phyloP scores from a whole-genome alignment of 53 echinoderm and acorn worm genomes.

The Actinopyga echinites region DNA sequence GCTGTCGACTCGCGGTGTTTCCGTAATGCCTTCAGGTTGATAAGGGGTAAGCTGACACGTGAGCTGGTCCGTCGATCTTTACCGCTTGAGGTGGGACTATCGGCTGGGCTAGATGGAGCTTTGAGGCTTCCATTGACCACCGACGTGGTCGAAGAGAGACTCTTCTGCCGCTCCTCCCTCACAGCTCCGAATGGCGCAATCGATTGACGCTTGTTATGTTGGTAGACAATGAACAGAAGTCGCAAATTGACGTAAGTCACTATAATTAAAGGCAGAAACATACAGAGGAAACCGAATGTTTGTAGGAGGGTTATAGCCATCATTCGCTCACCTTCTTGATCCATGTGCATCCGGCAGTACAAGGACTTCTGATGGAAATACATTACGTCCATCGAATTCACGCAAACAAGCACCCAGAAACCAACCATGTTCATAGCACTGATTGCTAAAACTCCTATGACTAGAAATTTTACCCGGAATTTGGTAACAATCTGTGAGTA shows the following conservation, averaged over 20 bases:
- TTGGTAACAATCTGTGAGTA: conserved; percentile 36
- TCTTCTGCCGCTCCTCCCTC: background rate
- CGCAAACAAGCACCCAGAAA: background rate
- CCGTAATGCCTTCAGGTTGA: background rate
- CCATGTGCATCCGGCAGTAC: conserved; percentile 28
- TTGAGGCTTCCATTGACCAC: background rate
- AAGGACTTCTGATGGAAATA: conserved; percentile 18
- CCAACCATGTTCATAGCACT: conserved; percentile 35
- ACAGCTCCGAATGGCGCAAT: conserved; percentile 3
- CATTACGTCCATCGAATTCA: background rate
- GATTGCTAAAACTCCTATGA: background rate
- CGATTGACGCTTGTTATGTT: conserved; percentile 23
- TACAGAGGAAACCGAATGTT: conserved; percentile 30
- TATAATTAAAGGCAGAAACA: conserved; percentile 34
- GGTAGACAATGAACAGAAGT: conserved; percentile 23
- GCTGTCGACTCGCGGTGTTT: conserved; percentile 20
- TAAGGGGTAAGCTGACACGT: background rate
- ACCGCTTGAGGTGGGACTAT: background rate
- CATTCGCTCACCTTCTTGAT: background rate
- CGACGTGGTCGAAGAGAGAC: background rate
- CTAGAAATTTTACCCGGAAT: background rate
- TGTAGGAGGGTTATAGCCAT: conserved; percentile 9
- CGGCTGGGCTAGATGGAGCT: background rate
- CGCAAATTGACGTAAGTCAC: conserved; percentile 33
- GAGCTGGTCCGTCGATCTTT: background rate